Evolutionary conservation across 2,113 vertebrate genomes (phyloP).

Genomic region (Scopus umbretta): DNA sequence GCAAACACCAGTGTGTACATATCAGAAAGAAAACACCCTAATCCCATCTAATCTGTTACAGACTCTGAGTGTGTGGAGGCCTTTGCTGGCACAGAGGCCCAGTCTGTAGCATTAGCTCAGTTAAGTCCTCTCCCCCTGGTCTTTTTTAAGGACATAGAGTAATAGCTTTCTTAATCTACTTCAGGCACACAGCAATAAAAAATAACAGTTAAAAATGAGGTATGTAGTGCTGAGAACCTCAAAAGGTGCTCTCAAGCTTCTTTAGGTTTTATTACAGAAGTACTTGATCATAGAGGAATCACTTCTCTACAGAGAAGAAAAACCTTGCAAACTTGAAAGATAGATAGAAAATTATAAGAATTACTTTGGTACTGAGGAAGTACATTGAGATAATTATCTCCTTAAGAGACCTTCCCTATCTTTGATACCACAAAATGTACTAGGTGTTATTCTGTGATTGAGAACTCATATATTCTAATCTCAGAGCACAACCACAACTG

Average conservation of each 20-base stretch:
- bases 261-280: background rate
- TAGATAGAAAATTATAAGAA: background rate
- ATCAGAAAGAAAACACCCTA: background rate
- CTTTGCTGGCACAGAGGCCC: background rate
- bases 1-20: background rate
- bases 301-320: background rate
- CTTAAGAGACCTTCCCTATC: background rate
- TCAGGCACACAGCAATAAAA: background rate
- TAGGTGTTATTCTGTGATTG: background rate
- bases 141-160: background rate
- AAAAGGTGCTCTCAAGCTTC: background rate
- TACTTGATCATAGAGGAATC: background rate
- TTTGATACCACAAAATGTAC: background rate
- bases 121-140: background rate
- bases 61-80: background rate
- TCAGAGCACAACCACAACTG: background rate
- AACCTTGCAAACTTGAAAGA: background rate
- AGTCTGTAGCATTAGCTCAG: background rate
- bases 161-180: background rate
- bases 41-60: background rate
- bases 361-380: background rate
- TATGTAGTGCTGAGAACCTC: background rate
- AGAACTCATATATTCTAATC: background rate
- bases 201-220: background rate
- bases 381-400: background rate